Evolutionary conservation across 2,797 vertebrate genomes (phyloP).

Genomic region (Crax fasciolata): DNA sequence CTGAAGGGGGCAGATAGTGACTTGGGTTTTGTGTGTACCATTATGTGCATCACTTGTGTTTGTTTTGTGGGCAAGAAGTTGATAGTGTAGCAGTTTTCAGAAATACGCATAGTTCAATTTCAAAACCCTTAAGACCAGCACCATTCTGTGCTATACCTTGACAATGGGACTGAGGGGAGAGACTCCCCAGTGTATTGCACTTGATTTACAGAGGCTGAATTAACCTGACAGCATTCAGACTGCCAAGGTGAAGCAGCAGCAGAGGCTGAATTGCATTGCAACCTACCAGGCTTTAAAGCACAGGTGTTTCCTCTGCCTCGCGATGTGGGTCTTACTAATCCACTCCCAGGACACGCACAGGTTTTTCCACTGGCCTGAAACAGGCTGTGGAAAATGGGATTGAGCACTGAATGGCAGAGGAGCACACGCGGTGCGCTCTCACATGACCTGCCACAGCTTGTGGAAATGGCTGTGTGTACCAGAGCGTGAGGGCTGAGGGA

Average conservation of each 20-base stretch:
- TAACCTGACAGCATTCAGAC: background rate
- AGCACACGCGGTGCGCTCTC: background rate
- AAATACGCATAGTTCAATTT: background rate
- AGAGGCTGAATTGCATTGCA: background rate
- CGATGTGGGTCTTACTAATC: background rate
- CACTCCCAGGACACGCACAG: background rate
- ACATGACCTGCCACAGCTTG: conserved; percentile 1
- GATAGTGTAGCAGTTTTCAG: background rate
- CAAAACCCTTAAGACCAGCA: background rate
- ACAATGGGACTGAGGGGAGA: background rate
- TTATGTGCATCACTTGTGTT: accelerated
- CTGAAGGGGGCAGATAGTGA: background rate
- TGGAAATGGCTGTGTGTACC: conserved; percentile 23
- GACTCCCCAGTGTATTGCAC: background rate
- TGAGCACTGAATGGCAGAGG: background rate
- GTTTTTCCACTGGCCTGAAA: conserved; percentile 12
- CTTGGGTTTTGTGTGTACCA: background rate
- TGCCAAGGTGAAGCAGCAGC: background rate
- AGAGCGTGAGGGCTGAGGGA: background rate
- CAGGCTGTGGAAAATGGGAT: conserved; percentile 8
- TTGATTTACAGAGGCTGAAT: accelerated
- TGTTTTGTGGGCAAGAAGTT: background rate
- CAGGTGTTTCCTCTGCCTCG: conserved; percentile 32
- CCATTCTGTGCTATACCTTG: accelerated
- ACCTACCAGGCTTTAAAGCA: background rate